Evolutionary conservation across 1,140 invertebrate species (phyloP).

Genomic region (Zaprionus kolodkinae): DNA sequence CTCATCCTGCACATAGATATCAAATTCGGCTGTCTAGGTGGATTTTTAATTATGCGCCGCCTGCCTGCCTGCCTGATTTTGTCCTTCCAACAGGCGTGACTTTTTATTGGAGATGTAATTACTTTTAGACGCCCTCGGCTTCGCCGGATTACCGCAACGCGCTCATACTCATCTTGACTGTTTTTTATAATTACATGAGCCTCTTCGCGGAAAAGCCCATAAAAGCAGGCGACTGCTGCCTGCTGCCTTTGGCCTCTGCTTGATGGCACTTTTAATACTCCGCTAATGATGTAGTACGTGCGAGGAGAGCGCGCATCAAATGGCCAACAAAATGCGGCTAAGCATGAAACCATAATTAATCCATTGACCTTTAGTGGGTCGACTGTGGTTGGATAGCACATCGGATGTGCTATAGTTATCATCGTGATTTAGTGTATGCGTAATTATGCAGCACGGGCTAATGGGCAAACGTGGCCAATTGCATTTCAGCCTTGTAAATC

Average conservation of each 20-base stretch:
- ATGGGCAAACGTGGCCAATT: neutral
- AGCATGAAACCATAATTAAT: slow-evolving; percentile 44
- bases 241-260: slow-evolving; percentile 37
- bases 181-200: slow-evolving; percentile 75
- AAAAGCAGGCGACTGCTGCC: slow-evolving; percentile 42
- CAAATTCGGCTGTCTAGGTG: slow-evolving; percentile 38
- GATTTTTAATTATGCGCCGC: slow-evolving; percentile 69
- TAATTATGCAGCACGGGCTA: slow-evolving; percentile 14
- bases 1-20: slow-evolving; percentile 22
- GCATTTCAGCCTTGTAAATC: neutral
- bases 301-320: slow-evolving; percentile 29
- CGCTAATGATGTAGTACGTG: slow-evolving; percentile 55
- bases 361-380: slow-evolving; percentile 49
- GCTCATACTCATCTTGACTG: slow-evolving; percentile 43
- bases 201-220: slow-evolving; percentile 32
- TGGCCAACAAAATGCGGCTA: slow-evolving; percentile 37
- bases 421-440: neutral
- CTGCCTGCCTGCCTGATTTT: slow-evolving; percentile 40
- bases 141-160: slow-evolving; percentile 42
- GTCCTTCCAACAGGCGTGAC: slow-evolving; percentile 60
- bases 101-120: slow-evolving; percentile 82
- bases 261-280: slow-evolving; percentile 48
- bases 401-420: neutral
- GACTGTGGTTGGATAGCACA: neutral
- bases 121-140: slow-evolving; percentile 54